Conservation (phyloP, 2,113 vertebrate genomes). For the Forbesichthys agassizii region DNA sequence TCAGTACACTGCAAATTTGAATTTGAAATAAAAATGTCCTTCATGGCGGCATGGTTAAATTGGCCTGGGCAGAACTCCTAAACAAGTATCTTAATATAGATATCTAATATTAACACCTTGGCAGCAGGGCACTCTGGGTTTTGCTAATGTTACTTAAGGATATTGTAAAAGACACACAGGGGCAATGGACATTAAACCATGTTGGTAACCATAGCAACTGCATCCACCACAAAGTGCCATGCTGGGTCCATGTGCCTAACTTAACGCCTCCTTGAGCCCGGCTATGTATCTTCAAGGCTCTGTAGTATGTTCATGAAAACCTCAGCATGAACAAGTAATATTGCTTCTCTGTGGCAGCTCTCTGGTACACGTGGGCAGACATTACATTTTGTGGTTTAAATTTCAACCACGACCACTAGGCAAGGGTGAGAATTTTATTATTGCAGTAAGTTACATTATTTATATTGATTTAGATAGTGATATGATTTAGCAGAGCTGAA, state of each 20-base stretch:
- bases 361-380: constrained; percentile 5
- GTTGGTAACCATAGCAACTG: constrained; percentile 67
- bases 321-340: too few species aligned
- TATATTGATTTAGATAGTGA: too few species aligned
- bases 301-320: too few species aligned
- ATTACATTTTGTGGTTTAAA: background rate
- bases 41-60: background rate
- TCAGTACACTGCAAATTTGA: too few species aligned
- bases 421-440: too few species aligned
- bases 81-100: background rate
- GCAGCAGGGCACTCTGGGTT: background rate
- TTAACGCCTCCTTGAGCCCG: too few species aligned
- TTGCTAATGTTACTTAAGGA: constrained; percentile 22
- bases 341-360: too few species aligned
- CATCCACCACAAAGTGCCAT: constrained; percentile 38
- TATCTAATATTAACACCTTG: too few species aligned
- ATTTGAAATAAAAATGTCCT: background rate
- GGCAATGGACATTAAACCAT: constrained; percentile 20
- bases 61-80: background rate
- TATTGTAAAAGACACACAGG: constrained; percentile 41
- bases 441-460: too few species aligned
- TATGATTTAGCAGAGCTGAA: too few species aligned
- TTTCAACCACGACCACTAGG: too few species aligned
- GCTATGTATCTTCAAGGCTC: too few species aligned
- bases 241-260: constrained; percentile 43